Evolutionary conservation across 1,140 invertebrate species (phyloP), one percentile per base, ranked within the genome.

Genomic region (Bombus huntii): DNA sequence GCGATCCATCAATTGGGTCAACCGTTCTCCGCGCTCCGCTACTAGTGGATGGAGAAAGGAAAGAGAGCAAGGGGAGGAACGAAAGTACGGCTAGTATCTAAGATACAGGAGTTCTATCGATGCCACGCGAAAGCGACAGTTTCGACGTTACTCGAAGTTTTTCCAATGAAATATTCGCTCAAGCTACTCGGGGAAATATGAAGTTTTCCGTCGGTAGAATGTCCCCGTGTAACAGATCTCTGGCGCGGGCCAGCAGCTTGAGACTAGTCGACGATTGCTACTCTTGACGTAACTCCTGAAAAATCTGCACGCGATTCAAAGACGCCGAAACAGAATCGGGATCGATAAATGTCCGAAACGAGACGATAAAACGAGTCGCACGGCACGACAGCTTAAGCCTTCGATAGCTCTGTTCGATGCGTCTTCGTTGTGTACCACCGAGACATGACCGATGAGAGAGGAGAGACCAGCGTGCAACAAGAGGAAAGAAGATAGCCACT

Each of bases 321-420:
- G 18, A 53, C 18, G 18, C 22, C 18, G 47, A 53, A n/a, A 71
- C 47, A 15, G 47, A 53, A 57, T 47, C 37, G n/a, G 37, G 39
- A 79, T 68, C 75, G 86, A 72, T 37, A 71, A 80, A 77, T 62
- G 77, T 80, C 57, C 76, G n/a, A 75, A 74, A 79, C 62, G 76
- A 72, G 85, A 80, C 62, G 75, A 90, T 88, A 83, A 90, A 90
- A 90, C 85, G 87, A 65, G 89, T 87, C 89, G 88, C 89, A 90
- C 89, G 89, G 87, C n/a, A n/a, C 83, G 89, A 90, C 86, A 80
- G 82, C 75, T 89, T 81, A 87, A 90, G 74, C 39, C 76, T 83
- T 87, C 75, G 73, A 87, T 90, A 88, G 77, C 73, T 81, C 88
- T 81, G 72, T 78, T 81, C 85, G 81, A 81, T 85, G 86, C 83